Percentiles rank a stretch among this genome's conserved stretches.
Conservation (phyloP, 1,140 invertebrate species). For the Matsumurasca onukii region DNA sequence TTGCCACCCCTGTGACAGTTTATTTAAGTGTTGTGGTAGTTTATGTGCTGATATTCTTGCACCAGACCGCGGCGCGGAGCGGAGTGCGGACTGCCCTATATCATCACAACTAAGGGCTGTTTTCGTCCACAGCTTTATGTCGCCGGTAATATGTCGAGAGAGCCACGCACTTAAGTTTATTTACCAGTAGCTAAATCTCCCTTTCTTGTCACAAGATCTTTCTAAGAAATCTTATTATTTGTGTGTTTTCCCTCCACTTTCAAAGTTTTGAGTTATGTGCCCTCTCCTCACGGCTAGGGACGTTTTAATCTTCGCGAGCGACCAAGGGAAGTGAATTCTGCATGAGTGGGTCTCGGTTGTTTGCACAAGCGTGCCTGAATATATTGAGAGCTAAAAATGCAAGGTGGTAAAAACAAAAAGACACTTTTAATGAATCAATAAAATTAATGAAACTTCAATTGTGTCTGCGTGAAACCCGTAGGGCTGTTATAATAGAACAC, state of each 20-base stretch:
- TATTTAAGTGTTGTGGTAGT: constrained; percentile 32
- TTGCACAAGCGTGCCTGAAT: too few relatives aligned
- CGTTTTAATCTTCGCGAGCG: too few relatives aligned
- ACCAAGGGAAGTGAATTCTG: too few relatives aligned
- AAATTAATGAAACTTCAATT: too few relatives aligned
- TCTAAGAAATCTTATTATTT: constrained; percentile 16
- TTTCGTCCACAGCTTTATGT: constrained; percentile 8
- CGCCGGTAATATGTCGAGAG: constrained; percentile 8
- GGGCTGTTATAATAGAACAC: too few relatives aligned
- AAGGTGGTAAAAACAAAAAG: too few relatives aligned
- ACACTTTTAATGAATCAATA: too few relatives aligned
- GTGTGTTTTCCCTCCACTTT: constrained; percentile 8
- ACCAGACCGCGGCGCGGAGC: constrained; percentile 12
- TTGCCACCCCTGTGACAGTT: constrained; percentile 23
- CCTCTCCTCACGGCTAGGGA: too few relatives aligned
- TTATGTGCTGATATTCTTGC: constrained; percentile 29
- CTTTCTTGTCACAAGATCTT: constrained; percentile 20
- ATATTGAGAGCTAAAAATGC: too few relatives aligned
- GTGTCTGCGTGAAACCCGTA: too few relatives aligned
- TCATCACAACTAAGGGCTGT: constrained; percentile 21
- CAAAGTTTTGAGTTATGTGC: constrained; percentile 10
- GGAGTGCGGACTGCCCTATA: constrained; percentile 12
- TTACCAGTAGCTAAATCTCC: constrained; percentile 24
- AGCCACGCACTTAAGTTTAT: constrained; percentile 22
- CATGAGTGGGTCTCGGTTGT: too few relatives aligned